Base-by-base conservation (phyloP, 2,888 invertebrate species). In the Bruchidius siliquastri region DNA sequence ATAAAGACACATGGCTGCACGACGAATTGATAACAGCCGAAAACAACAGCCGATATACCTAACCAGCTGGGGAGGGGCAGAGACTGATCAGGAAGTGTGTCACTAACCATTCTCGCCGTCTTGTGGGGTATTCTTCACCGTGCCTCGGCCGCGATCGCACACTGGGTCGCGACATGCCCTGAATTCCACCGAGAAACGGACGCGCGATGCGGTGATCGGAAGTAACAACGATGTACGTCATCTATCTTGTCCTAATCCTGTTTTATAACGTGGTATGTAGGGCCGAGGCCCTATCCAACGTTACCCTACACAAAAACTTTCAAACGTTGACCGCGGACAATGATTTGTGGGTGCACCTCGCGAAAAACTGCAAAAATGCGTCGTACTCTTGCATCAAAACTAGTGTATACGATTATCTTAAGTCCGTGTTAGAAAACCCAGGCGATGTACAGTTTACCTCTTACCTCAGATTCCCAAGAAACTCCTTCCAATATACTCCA, bases 321-420 rank as follows among this genome's bases (percentile, higher is more conserved):
- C 49, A 49, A 49, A 49, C 18, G 76, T 72, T 80, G 22, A 77
- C 82, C 4, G 84, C 82, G 78, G 91, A 91, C 71, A 93, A 93
- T 78, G 87, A 89, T 76, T 86, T 95, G 72, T 94, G 94, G 94
- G 91, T 91, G 79, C 91, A 91, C 74, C 89, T 95, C 76, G 88
- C 94, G 72, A 90, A 89, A 76, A 92, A 94, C 82, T 95, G 95
- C 83, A 87, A 87, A 18, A 71, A 77, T 21, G 91, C 93, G 21
- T 89, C 92, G 75, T 88, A 93, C 82, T 90, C 91, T 78, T 95
- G 95, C 84, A 91, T 95, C 73, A 93, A 94, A 81, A 92, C 92
- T 81, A 94, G 92, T 82, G 91, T 94, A 49, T 93, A 92, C 82
- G 87, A 89, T n/a, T 95, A 92, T 81, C 85, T 95, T 76, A 91